Evolutionary conservation across 1,140 invertebrate genomes (phyloP).

Genomic region (Euschistus heros): DNA sequence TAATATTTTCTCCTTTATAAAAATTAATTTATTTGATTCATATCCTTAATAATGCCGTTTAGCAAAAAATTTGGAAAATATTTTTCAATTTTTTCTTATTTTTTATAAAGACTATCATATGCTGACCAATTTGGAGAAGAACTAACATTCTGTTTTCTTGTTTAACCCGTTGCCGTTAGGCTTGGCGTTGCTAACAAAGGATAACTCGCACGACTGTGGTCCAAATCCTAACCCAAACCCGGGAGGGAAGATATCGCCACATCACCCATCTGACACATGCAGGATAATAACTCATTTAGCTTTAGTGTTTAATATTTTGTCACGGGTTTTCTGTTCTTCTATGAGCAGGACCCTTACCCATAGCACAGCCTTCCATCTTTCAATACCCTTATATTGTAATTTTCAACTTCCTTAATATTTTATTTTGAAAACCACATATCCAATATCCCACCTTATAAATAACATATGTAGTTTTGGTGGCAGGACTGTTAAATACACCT

Average conservation of each 20-base stretch:
- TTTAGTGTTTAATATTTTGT: conserved; percentile 17
- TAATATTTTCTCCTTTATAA: not conserved
- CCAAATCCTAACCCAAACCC: conserved; percentile 21
- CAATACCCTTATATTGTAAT: conserved; percentile 11
- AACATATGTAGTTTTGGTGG: conserved; percentile 13
- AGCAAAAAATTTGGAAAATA: conserved; percentile 17
- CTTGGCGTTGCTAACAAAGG: conserved; percentile 23
- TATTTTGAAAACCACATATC: not conserved
- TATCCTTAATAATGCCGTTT: conserved; percentile 1
- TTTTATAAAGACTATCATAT: conserved; percentile 2
- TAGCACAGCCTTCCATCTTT: conserved; percentile 11
- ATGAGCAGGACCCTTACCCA: not conserved
- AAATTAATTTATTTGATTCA: not conserved
- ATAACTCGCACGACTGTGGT: conserved; percentile 24
- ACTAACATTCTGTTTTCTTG: conserved; percentile 25
- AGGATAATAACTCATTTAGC: conserved; percentile 16
- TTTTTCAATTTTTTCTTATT: not conserved
- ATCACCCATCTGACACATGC: conserved; percentile 20
- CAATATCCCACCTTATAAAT: not conserved
- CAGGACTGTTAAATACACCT: conserved; percentile 15
- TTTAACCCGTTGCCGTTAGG: conserved; percentile 20
- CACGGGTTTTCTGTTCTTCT: not conserved
- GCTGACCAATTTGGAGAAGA: conserved; percentile 16
- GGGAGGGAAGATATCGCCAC: conserved; percentile 21
- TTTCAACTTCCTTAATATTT: conserved; percentile 5